Evolutionary conservation across 2,888 invertebrate species (phyloP), one percentile per base, ranked within the genome.

Genomic region (Drosophila ezoana): DNA sequence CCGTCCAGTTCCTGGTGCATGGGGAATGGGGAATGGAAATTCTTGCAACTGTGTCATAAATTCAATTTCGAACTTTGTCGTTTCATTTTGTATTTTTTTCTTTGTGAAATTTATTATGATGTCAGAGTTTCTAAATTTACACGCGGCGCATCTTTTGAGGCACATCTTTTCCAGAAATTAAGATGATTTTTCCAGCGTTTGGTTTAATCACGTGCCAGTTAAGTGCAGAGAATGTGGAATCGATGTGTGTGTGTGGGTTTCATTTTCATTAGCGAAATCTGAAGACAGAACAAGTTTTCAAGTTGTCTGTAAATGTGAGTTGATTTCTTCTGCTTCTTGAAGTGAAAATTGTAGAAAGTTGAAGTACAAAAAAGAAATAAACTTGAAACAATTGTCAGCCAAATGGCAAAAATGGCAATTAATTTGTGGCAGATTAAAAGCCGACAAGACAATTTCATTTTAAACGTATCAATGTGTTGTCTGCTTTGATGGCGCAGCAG

Each of bases 301-400:
- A 5, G 23, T 23, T 48, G 54, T 63, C 38, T 45, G n/a, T 28
- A 16, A 40, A 37, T 49, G 38, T 40, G 56, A 41, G 52, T 57
- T 65, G 48, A 56, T 72, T 66, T 49, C 41, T 58, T 59, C 23
- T 68, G 69, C 73, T 73, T 78, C 72, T 79, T 48, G 40, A 68
- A 76, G 79, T 79, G 80, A 80, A 80, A 80, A 80, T 72, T 69
- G 44, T 79, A 80, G 80, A 80, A 80, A 80, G 80, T 74, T 73
- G 44, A 75, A 69, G 69, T 72, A 78, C 75, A 78, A 74, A 43
- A 44, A 32, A 33, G 20, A 53, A 35, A 6, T 13, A 20, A 72
- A 67, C 72, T 61, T 64, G 72, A 81, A 79, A 81, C 81, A 81
- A 81, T 81, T 81, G 81, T 68, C 79, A 59, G 57, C n/a, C 51